These are phyloP conservation scores for Adelges cooleyi DNA, from an alignment of 1,140 invertebrate species.

Conservation along the genomic window DNA sequence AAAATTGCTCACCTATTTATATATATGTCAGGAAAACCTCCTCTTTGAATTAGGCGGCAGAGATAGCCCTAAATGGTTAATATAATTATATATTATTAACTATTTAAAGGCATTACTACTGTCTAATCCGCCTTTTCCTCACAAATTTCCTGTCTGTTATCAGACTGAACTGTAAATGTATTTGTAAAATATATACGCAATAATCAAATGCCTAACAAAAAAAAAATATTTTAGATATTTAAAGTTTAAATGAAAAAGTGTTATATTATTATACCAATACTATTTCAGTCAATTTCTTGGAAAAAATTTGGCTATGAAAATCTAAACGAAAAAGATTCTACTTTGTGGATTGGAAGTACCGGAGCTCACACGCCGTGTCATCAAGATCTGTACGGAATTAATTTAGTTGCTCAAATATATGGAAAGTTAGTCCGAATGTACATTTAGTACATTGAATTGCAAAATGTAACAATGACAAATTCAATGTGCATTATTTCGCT, in stretches of 20 bases:
- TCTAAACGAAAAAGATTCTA: conserved; percentile 55
- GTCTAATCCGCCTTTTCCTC: too few relatives aligned
- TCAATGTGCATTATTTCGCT: not conserved
- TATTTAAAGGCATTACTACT: too few relatives aligned
- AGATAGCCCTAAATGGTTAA: not conserved
- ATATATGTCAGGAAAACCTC: too few relatives aligned
- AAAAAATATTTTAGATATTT: not conserved
- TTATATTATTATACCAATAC: conserved; percentile 15
- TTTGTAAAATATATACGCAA: too few relatives aligned
- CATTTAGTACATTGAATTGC: not conserved
- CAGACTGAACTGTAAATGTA: too few relatives aligned
- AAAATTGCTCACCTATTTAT: too few relatives aligned
- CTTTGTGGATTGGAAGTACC: conserved; percentile 79
- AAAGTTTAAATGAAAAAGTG: too few relatives aligned
- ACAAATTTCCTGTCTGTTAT: too few relatives aligned
- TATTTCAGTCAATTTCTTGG: conserved; percentile 56
- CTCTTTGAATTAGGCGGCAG: too few relatives aligned
- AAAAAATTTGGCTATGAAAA: conserved; percentile 59
- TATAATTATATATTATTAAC: not conserved
- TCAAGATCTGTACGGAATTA: conserved; percentile 86
- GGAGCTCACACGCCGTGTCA: conserved; percentile 88
- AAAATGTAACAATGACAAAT: not conserved
- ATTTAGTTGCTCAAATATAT: conserved; percentile 77
- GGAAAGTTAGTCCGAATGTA: conserved; percentile 50
- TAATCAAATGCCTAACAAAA: too few relatives aligned